These are phyloP conservation scores for Hepsetus odoe DNA, from an alignment of 2,113 vertebrate species.

Conservation along the genomic window DNA sequence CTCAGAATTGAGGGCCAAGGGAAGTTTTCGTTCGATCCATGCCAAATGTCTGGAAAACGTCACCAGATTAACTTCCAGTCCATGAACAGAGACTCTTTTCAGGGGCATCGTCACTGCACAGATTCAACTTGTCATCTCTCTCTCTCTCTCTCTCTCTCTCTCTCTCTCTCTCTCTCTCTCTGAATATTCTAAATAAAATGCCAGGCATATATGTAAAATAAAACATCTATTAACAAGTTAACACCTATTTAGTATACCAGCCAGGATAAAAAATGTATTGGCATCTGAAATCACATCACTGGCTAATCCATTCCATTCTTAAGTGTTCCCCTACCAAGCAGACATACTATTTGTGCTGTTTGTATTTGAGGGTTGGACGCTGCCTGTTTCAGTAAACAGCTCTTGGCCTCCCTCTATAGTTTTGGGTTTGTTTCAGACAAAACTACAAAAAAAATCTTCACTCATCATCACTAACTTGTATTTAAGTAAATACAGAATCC, in stretches of 20 bases:
- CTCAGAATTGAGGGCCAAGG: slow-evolving; percentile 58
- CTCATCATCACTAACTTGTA: slow-evolving; percentile 42
- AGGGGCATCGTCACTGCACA: slow-evolving; percentile 64
- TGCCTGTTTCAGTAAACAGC: slow-evolving; percentile 36
- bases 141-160: slow-evolving; percentile 24
- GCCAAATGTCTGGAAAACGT: slow-evolving; percentile 74
- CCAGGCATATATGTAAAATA: slow-evolving; percentile 17
- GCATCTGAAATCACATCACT: slow-evolving; percentile 48
- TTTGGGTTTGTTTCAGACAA: slow-evolving; percentile 45
- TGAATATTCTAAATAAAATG: slow-evolving; percentile 5
- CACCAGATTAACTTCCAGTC: slow-evolving; percentile 60
- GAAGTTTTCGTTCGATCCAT: slow-evolving; percentile 68
- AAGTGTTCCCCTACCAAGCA: slow-evolving; percentile 5
- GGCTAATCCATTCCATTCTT: slow-evolving; percentile 15
- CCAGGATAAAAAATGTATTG: slow-evolving; percentile 35
- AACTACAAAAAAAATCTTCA: slow-evolving; percentile 48
- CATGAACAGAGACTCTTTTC: slow-evolving; percentile 69
- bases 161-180: slow-evolving; percentile 14
- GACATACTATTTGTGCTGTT: slow-evolving; percentile 32
- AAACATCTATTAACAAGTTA: slow-evolving; percentile 2
- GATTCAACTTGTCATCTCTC: slow-evolving; percentile 57
- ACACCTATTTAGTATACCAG: slow-evolving; percentile 14
- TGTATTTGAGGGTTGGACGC: slow-evolving; percentile 19
- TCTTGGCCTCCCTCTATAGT: slow-evolving; percentile 29
- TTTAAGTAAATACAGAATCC: slow-evolving; percentile 50